These are phyloP conservation scores for Cacoxenus indagator DNA, from an alignment of 2,888 invertebrate genomes.

Conservation along the genomic window DNA sequence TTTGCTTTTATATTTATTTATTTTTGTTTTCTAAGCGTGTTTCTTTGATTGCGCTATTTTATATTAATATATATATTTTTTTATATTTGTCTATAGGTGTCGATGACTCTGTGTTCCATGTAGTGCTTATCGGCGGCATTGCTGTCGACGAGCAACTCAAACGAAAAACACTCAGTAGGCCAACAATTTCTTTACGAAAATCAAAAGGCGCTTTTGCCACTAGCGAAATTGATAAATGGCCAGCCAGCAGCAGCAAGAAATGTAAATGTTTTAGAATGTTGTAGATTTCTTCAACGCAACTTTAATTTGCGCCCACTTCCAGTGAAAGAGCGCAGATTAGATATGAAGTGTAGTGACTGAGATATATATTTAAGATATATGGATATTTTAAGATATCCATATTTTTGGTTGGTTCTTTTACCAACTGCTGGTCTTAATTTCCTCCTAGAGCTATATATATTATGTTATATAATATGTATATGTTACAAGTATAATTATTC, in stretches of 20 bases:
- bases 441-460: too few species aligned
- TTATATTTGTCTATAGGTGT: background rate
- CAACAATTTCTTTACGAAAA: slow-evolving; percentile 41
- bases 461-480: too few species aligned
- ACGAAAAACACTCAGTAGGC: slow-evolving; percentile 55
- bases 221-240: slow-evolving; percentile 53
- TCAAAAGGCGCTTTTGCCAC: slow-evolving; percentile 17
- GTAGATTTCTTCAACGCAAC: slow-evolving; percentile 35
- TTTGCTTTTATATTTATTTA: background rate
- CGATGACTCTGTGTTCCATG: background rate
- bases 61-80: background rate
- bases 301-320: slow-evolving; percentile 41
- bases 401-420: too few species aligned
- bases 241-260: slow-evolving; percentile 31
- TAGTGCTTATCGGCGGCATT: background rate
- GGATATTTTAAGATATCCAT: background rate
- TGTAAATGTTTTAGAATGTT: slow-evolving; percentile 65
- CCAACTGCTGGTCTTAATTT: too few species aligned
- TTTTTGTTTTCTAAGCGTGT: background rate
- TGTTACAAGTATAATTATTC: too few species aligned
- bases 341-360: slow-evolving; percentile 26
- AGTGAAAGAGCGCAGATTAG: too few species aligned
- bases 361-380: background rate
- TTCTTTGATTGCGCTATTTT: background rate
- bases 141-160: background rate